phyloP scores from a whole-genome alignment of 1,140 invertebrate genomes.

The Aradophagus sp. region DNA sequence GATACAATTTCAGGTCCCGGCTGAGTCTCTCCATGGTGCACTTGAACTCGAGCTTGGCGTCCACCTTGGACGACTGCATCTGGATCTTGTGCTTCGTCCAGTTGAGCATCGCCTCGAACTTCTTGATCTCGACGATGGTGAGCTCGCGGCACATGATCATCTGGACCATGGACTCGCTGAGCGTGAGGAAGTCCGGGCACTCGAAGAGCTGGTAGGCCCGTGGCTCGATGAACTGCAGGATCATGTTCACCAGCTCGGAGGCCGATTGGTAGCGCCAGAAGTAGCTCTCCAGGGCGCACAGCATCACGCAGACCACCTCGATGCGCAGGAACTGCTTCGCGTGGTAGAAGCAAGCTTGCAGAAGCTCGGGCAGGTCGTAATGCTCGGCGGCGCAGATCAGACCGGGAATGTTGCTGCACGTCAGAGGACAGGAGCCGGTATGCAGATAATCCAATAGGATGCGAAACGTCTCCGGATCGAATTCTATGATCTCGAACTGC shows the following conservation, averaged over 20 bases:
- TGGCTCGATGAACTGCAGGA: constrained; percentile 91
- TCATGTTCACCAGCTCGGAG: constrained; percentile 95
- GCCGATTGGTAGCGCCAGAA: constrained; percentile 96
- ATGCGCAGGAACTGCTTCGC: constrained; percentile 94
- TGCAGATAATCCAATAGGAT: constrained; percentile 93
- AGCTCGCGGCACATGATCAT: constrained; percentile 93
- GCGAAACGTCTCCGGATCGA: constrained; percentile 94
- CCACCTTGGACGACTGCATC: constrained; percentile 82
- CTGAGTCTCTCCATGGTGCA: constrained; percentile 93
- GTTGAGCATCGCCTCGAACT: constrained; percentile 93
- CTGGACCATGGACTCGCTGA: constrained; percentile 95
- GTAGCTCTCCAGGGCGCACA: constrained; percentile 94
- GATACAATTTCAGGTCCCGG: constrained; percentile 90
- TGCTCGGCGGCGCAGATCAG: constrained; percentile 95
- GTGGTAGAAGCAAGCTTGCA: constrained; percentile 96
- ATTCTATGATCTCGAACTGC: constrained; percentile 95
- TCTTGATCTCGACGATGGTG: constrained; percentile 90
- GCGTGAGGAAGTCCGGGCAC: constrained; percentile 86
- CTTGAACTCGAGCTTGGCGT: constrained; percentile 91
- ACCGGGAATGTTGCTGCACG: constrained; percentile 93
- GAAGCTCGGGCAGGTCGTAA: constrained; percentile 92
- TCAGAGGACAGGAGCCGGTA: constrained; percentile 92
- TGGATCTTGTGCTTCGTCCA: constrained; percentile 91
- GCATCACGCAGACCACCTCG: constrained; percentile 94
- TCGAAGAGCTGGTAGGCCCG: constrained; percentile 88